Evolutionary conservation across 2,797 vertebrate species (phyloP), one percentile per base, ranked within the genome.

Genomic region (Myotis pilosus): DNA sequence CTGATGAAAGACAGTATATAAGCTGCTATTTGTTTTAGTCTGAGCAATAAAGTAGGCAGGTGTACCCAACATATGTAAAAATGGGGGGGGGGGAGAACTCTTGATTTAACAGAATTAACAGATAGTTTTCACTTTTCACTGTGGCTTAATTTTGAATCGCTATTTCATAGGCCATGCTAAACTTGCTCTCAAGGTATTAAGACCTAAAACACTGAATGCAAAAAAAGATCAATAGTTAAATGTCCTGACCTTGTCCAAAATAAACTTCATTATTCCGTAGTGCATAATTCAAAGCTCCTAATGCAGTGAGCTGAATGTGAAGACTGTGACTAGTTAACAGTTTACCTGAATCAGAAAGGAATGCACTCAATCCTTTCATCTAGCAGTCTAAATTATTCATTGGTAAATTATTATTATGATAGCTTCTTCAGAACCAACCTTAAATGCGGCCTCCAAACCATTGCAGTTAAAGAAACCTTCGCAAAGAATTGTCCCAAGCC

Each of bases 401-500:
- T n/a, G 62, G 55, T 38, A 44, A 84, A 64, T 80, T 28, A 66
- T 30, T 66, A 49, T 89, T 62, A 49, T 5, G 12, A 51, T 4
- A 15, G 36, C 10, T 47, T 80, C 80, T 69, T 82, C 60, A 51
- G 3, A 92, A 97, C 85, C 96, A 68, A 99, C 98, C 98, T 99
- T 99, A 92, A 98, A 98, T 38, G 98, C 96, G 47, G 98, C 98
- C 97, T 99, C 98, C 96, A 99, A 98, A 89, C 98, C 98, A 76
- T 93, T 98, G 95, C 98, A 99, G 97, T 98, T 98, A 87, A 97
- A 97, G 97, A 99, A 99, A 94, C 97, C 98, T 93, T 97, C 96
- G 94, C 97, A 98, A 36, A 99, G 97, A 82, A 99, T 95, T 41
- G 96, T 98, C 76, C 98, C 98, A 94, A 99, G 98, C 36, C 92